Percentiles rank a stretch among this genome's conserved stretches.
Evolutionary conservation across 2,113 vertebrate species (phyloP).

Genomic region (Bubo scandiacus): DNA sequence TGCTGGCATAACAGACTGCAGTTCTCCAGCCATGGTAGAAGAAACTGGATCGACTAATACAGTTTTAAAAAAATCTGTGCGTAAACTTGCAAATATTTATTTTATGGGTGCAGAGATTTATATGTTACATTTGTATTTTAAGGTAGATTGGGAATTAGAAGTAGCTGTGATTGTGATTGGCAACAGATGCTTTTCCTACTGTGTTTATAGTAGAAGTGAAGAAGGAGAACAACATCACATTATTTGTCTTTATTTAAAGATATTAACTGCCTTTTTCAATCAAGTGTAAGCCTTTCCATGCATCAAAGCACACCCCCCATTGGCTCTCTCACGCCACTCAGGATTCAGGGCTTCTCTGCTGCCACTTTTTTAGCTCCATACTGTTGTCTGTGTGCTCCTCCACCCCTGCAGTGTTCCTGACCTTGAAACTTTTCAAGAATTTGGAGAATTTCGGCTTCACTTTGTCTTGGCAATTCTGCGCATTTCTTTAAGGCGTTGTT

Average conservation of each 20-base stretch:
- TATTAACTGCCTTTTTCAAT: neutral
- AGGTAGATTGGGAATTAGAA: neutral
- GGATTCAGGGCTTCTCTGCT: neutral
- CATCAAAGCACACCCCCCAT: neutral
- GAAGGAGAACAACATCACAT: neutral
- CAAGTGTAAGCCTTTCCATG: neutral
- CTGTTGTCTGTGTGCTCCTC: neutral
- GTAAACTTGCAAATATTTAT: neutral
- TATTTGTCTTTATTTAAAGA: neutral
- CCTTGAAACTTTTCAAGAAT: neutral
- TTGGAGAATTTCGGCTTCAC: neutral
- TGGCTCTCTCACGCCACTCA: neutral
- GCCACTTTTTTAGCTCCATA: neutral
- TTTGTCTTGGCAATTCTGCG: neutral
- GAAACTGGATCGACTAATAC: neutral
- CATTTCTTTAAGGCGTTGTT: neutral
- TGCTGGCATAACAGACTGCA: neutral
- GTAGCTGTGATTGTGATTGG: neutral
- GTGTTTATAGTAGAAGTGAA: neutral
- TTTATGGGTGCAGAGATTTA: neutral
- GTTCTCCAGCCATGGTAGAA: neutral
- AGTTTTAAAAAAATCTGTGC: neutral
- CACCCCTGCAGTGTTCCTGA: neutral
- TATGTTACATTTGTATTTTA: neutral
- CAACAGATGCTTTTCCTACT: slow-evolving; percentile 19